These are phyloP conservation scores for Pedetes capensis DNA, from an alignment of 2,113 vertebrate species.

Conservation along the genomic window DNA sequence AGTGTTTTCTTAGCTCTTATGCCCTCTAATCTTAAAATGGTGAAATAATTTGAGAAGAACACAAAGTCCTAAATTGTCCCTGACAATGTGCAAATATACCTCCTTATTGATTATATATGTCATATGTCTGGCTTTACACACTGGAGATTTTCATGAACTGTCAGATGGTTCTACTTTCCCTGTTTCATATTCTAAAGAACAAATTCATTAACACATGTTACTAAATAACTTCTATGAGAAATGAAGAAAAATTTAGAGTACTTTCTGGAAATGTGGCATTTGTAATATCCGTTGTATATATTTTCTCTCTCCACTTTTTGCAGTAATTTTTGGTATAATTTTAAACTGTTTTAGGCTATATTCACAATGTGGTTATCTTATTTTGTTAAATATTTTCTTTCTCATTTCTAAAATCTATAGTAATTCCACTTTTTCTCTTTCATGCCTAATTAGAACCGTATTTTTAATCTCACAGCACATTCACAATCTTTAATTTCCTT, in stretches of 20 bases:
- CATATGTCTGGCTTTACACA: neutral
- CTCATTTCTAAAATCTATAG: neutral
- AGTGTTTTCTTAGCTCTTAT: neutral
- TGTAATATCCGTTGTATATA: neutral
- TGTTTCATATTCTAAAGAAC: neutral
- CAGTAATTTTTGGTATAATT: neutral
- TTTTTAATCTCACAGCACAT: neutral
- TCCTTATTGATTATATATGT: neutral
- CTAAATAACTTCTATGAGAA: neutral
- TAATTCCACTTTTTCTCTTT: neutral
- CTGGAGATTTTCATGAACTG: neutral
- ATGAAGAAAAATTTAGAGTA: neutral
- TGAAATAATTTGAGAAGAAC: neutral
- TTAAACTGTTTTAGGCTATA: neutral
- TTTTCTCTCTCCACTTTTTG: neutral
- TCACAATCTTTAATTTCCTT: neutral
- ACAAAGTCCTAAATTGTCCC: neutral
- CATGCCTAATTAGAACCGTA: neutral
- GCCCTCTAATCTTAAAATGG: neutral
- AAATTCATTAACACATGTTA: neutral
- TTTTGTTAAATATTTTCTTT: neutral
- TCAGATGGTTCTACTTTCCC: neutral
- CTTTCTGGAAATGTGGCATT: neutral
- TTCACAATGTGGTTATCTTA: neutral
- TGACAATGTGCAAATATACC: neutral